Conservation (phyloP, 2,888 invertebrate genomes). For the Homarus gammarus region DNA sequence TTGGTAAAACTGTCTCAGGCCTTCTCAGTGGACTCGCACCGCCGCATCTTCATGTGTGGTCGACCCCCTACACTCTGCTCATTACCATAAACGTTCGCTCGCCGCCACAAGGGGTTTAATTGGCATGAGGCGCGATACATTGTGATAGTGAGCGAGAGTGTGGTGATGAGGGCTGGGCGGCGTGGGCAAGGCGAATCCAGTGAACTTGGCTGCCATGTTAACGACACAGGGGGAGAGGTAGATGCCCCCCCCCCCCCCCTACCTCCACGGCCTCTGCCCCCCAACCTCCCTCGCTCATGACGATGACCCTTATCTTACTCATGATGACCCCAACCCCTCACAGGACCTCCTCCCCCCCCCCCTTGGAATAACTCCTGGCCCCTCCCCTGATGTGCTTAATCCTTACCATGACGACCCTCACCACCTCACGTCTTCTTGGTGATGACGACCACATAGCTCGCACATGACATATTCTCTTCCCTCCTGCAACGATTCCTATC, state of each 20-base stretch:
- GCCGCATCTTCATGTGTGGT: slow-evolving; percentile 30
- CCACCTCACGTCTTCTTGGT: too few relatives aligned
- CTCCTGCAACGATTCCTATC: background rate
- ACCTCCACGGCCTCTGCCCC: background rate
- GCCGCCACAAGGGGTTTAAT: slow-evolving; percentile 6
- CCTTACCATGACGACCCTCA: too few relatives aligned
- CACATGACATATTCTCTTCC: too few relatives aligned
- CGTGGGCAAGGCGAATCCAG: slow-evolving; percentile 15
- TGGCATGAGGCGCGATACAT: slow-evolving; percentile 23
- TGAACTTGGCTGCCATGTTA: slow-evolving; percentile 41
- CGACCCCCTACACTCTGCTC: slow-evolving; percentile 28
- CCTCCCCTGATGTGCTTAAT: too few relatives aligned
- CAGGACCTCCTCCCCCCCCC: background rate
- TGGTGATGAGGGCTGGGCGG: background rate
- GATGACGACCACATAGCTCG: too few relatives aligned
- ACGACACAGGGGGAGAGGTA: slow-evolving; percentile 17
- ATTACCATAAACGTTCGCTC: slow-evolving; percentile 39
- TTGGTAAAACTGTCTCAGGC: slow-evolving; percentile 42
- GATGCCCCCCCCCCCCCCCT: slow-evolving; percentile 7
- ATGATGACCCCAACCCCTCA: background rate
- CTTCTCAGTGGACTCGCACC: background rate
- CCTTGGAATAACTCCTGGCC: background rate
- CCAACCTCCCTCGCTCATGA: background rate
- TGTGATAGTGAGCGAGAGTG: slow-evolving; percentile 7
- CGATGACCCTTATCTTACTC: too few relatives aligned